Conservation (phyloP, 2,888 invertebrate genomes). For the Cephus pulcher region DNA sequence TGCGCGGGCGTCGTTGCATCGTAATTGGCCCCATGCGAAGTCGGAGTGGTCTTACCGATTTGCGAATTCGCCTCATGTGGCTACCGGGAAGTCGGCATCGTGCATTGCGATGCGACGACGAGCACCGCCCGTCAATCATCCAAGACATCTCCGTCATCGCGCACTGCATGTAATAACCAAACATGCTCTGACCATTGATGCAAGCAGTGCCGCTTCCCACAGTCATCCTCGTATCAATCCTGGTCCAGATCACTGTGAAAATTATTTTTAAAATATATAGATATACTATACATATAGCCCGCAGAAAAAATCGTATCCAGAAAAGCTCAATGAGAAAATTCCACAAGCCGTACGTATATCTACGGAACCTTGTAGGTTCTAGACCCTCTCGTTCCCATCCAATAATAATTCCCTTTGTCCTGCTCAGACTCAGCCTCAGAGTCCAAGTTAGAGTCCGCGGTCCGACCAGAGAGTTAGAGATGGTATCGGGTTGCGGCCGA, state of each 20-base stretch:
- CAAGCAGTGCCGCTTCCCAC: not conserved
- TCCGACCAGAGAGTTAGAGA: slow-evolving; percentile 45
- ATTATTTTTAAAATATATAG: not conserved
- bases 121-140: slow-evolving; percentile 58
- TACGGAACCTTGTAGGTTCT: not conserved
- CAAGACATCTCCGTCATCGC: slow-evolving; percentile 55
- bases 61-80: slow-evolving; percentile 62
- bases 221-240: not conserved
- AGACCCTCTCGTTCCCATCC: slow-evolving; percentile 22
- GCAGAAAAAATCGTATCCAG: not conserved
- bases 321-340: not conserved
- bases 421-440: slow-evolving; percentile 23
- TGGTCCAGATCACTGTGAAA: not conserved
- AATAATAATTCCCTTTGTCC: slow-evolving; percentile 44
- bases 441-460: slow-evolving; percentile 25
- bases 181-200: slow-evolving; percentile 24
- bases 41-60: slow-evolving; percentile 40
- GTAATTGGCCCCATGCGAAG: slow-evolving; percentile 34
- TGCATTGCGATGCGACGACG: slow-evolving; percentile 53
- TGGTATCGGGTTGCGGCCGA: slow-evolving; percentile 64
- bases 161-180: slow-evolving; percentile 50
- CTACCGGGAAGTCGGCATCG: slow-evolving; percentile 62
- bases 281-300: not conserved
- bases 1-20: slow-evolving; percentile 38
- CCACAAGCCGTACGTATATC: not conserved